Evolutionary conservation across 2,888 invertebrate genomes (phyloP), one percentile per base, ranked within the genome.

Genomic region (Biston stratarius): DNA sequence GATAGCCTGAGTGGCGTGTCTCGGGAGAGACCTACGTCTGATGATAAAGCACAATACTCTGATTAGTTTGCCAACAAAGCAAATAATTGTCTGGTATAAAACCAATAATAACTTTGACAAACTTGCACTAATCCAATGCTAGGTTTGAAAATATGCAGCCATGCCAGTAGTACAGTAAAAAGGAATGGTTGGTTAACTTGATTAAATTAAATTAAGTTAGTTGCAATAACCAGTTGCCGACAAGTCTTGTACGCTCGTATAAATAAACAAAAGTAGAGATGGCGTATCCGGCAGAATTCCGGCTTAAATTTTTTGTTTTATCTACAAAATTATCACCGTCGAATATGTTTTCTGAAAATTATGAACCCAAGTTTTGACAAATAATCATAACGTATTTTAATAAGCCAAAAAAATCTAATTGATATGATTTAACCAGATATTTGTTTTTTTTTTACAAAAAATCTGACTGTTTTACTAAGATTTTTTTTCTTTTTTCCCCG

Each of bases 181-280:
- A n/a, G n/a, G 3, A 15, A 38, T 38, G 34, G 14, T 44, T n/a
- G n/a, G 12, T 53, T 53, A 53, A 15, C 52, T 38, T 53, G 10
- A 40, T 53, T 53, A 53, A 14, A 38, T 53, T 38, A 53, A 53
- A 53, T 53, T 38, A 6, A 9, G 6, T 14, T 15, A 38, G 38
- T 38, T 51, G 11, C 49, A 33, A 1, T 1, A 53, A 38, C 36
- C 52, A 52, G 52, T 38, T 9, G n/a, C n/a, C 34, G 36, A 36
- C n/a, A 52, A 52, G 51, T 36, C 52, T 14, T 9, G 38, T 53
- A n/a, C n/a, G n/a, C 38, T 38, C 38, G 52, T 52, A 9, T 36
- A 36, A 52, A 52, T 11, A 52, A 36, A 55, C 55, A 2, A 53
- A 40, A 55, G 6, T 44, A 55, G 42, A 55, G 33, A 8, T 11